Base-by-base conservation (phyloP, 2,888 invertebrate genomes). In the Caenorhabditis imperialis region DNA sequence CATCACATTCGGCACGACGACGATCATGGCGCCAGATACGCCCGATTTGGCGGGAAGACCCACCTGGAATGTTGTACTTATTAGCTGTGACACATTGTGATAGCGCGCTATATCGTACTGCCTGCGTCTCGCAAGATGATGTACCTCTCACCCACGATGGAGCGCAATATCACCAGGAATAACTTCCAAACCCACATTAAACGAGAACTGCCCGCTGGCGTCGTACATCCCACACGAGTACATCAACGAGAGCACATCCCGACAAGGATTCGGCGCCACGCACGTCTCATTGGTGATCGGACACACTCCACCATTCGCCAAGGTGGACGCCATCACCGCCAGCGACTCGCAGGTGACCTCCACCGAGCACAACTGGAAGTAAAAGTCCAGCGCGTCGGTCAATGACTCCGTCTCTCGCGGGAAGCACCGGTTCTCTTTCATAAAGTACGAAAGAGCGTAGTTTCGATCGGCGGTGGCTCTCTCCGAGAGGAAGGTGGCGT, bases 1-100 rank as follows among this genome's bases (percentile, higher is more conserved):
- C 94, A 96, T 94, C 37, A 96, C 94, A 89, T 96, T 96, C 1
- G 96, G 97, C 42, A 97, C 94, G 2, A 97, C 96, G 48, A 96
- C 92, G 81, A 96, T 91, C 90, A 97, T 93, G 50, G 93, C 93
- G 45, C 97, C 97, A 44, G 94, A 94, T 0, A 97, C 91, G 3
- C 91, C 90, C 0, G 91, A 90, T 84, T 91, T 91, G 18, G 90
- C 90, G 14, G 91, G 91, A 30, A 91, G 86, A 3, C 91, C 91
- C 47, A 91, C 90, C 90, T 90, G 84, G 18, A 78, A 78, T 18
- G 14, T 37, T n/a, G n/a, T n/a, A n/a, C n/a, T n/a, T n/a, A n/a
- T n/a, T n/a, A n/a, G n/a, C n/a, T n/a, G n/a, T n/a, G n/a, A n/a
- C n/a, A n/a, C n/a, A n/a, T n/a, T n/a, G n/a, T n/a, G n/a, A n/a